Conservation (phyloP, 2,888 invertebrate species). For the Drosophila kambysellisi region DNA sequence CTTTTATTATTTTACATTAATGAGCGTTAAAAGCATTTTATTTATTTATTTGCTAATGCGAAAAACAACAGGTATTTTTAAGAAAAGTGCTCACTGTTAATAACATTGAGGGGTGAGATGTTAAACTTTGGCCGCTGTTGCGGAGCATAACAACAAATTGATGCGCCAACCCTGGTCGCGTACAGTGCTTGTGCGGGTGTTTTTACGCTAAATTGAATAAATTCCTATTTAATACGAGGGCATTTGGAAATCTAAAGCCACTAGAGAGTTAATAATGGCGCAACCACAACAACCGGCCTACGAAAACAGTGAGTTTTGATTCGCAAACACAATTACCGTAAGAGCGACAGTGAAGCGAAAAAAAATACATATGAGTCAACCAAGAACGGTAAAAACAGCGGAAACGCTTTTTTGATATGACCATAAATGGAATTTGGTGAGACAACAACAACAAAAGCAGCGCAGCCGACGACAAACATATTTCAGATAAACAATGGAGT, state of each 20-base stretch:
- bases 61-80: constrained; percentile 11
- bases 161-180: constrained; percentile 29
- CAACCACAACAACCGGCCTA: constrained; percentile 83
- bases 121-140: constrained; percentile 12
- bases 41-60: neutral
- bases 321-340: constrained; percentile 22
- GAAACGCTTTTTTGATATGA: constrained; percentile 65
- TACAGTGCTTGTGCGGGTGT: constrained; percentile 58
- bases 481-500: constrained; percentile 45
- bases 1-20: neutral
- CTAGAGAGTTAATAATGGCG: constrained; percentile 68
- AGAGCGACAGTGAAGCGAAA: constrained; percentile 26
- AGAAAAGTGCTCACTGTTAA: neutral
- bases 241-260: constrained; percentile 27
- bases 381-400: constrained; percentile 72
- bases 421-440: constrained; percentile 71
- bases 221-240: constrained; percentile 46
- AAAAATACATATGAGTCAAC: constrained; percentile 66
- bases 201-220: constrained; percentile 40
- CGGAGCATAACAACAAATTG: constrained; percentile 12
- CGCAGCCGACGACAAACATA: constrained; percentile 10
- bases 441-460: constrained; percentile 15
- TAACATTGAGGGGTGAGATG: constrained; percentile 13
- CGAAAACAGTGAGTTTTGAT: constrained; percentile 79
- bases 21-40: neutral